Base-by-base conservation (phyloP, 2,113 vertebrate species). In the Anguilla japonica region DNA sequence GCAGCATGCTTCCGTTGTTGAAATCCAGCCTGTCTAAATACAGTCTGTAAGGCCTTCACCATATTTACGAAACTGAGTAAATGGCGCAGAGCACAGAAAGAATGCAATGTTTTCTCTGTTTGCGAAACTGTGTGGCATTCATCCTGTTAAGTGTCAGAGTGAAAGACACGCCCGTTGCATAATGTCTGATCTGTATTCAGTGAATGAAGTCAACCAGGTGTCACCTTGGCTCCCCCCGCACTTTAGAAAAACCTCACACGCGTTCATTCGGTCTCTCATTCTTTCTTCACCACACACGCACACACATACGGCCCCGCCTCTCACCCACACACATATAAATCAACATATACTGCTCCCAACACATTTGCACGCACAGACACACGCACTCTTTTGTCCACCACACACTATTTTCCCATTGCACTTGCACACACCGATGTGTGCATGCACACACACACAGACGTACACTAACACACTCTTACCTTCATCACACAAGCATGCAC, bases 181-280 rank as follows among this genome's bases (percentile, higher is more conserved):
- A n/a, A n/a, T 75, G 71, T 75, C 71, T 75, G n/a, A 67, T 67
- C 26, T 75, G 71, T 34, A 34, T 75, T 75, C 71, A 75, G 71
- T 13, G 71, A 34, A 34, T 34, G 71, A 75, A 75, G 71, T 26
- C 9, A 34, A 75, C 7, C 71, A 34, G 71, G 71, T 34, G n/a
- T 75, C n/a, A 75, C 71, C n/a, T 75, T 67, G 60, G 60, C 60
- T 67, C 18, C 60, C 60, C 34, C 60, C 22, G 20, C 60, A 75
- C 11, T 75, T 26, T 34, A 9, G n/a, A 11, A 2, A 75, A 75
- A 75, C 71, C 20, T 8, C 71, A 75, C 71, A n/a, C 71, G 5
- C 71, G 16, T 34, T 29, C n/a, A 75, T 34, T 29, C n/a, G 34
- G 20, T 29, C n/a, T 34, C 71, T 13, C 71, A 75, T 20, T 67